phyloP scores from a whole-genome alignment of 2,113 vertebrate genomes.

The Hyla sarda region DNA sequence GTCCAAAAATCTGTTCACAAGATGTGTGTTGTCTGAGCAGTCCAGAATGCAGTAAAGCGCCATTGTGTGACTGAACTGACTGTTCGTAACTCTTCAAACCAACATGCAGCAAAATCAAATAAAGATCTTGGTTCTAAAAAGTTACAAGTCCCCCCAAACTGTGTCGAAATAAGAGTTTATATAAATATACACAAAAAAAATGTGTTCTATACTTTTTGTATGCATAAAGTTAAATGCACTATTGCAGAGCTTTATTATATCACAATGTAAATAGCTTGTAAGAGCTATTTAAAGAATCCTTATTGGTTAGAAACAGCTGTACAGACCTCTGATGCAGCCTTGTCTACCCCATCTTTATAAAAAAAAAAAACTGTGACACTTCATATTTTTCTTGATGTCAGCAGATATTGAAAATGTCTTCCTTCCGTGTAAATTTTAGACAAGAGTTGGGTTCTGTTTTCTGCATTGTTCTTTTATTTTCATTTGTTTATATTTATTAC shows the following conservation, averaged over 20 bases:
- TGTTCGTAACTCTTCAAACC: background rate
- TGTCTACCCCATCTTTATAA: background rate
- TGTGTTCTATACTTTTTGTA: background rate
- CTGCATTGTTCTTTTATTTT: no score
- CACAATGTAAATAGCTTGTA: background rate
- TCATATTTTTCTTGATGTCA: no score
- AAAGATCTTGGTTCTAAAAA: background rate
- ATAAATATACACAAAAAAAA: background rate
- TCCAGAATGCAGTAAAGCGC: background rate
- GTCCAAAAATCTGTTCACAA: constrained; percentile 22
- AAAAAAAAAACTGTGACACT: no score
- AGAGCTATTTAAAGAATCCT: background rate
- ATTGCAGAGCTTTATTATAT: background rate
- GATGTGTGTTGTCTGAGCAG: background rate
- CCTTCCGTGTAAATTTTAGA: no score
- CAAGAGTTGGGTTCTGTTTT: no score
- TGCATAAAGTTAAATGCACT: no score
- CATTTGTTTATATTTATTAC: no score
- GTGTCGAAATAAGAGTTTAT: background rate
- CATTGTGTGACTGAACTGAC: background rate
- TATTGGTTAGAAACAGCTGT: background rate
- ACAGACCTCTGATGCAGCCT: background rate
- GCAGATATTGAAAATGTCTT: no score
- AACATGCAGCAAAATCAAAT: background rate
- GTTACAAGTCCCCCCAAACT: background rate